Evolutionary conservation across 2,113 vertebrate genomes (phyloP), one percentile per base, ranked within the genome.

Genomic region (Bostrychus sinensis): DNA sequence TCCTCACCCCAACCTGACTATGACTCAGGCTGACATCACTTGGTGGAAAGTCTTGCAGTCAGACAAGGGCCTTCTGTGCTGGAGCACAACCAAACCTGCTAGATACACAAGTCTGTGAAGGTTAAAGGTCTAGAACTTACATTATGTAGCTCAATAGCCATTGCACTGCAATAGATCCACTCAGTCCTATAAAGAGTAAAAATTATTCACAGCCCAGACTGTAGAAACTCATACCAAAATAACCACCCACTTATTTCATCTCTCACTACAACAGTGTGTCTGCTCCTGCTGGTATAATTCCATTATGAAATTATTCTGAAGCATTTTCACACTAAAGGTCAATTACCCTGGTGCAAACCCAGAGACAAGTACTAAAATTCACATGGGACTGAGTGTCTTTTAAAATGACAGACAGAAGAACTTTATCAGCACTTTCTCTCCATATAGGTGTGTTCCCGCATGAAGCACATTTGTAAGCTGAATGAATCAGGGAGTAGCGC

Each of bases 11-110:
- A 51, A 66, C 70, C 66, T 64, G 69, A 61, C 77, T 82, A 71
- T 88, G 88, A 91, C 73, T 91, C 85, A 84, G 59, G 53, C 60
- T 71, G 73, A 84, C 80, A 58, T 87, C 86, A 85, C 37, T 48
- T 36, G 58, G 72, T 79, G 85, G 85, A 86, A 88, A 86, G 41
- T 71, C 69, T 62, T 65, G 69, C 77, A 63, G 62, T 66, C 69
- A 78, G 56, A 82, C 77, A 85, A 37, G 75, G 42, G 48, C 56
- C 64, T 64, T 72, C 77, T 81, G 75, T 82, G 57, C 50, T 45
- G 54, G 51, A 59, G 59, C 54, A 20, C 60, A 59, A 17, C 16
- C 50, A 51, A 1, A 1, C 54, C 11, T 16, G 23, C 28, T 13
- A 61, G 57, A 17, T 55, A 16, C 12, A 46, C 0, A 25, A 13